These are phyloP conservation scores for Ispidina picta DNA, from an alignment of 2,797 vertebrate species.

Conservation along the genomic window DNA sequence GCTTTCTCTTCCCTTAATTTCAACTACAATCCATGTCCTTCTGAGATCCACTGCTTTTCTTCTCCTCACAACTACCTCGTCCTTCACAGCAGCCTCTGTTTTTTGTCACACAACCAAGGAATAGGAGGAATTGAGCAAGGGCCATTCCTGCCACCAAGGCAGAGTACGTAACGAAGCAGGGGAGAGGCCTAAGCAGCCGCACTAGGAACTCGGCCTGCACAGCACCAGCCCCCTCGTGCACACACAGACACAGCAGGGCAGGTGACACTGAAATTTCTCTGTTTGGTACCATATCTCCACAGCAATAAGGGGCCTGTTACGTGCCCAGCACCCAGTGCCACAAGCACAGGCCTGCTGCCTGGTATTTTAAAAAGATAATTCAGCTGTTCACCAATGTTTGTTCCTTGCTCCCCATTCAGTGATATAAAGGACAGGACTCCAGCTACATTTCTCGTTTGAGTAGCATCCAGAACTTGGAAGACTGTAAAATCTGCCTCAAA, in stretches of 20 bases:
- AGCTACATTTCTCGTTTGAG: not conserved
- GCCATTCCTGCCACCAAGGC: not conserved
- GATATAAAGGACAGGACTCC: not conserved
- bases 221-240: not conserved
- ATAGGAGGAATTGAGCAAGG: not conserved
- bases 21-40: not conserved
- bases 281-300: rapidly evolving
- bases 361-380: not conserved
- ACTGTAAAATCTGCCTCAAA: not conserved
- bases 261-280: rapidly evolving
- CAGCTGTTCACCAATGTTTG: not conserved
- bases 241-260: not conserved
- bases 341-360: not conserved
- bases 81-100: not conserved
- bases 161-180: not conserved
- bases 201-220: not conserved
- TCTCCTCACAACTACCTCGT: not conserved
- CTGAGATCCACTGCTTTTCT: not conserved
- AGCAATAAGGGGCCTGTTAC: not conserved
- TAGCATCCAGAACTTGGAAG: not conserved
- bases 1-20: not conserved
- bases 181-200: not conserved
- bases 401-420: not conserved
- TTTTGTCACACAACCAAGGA: not conserved
- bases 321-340: not conserved